Percentiles rank a stretch among this genome's conserved stretches.
Conservation (phyloP, 2,113 vertebrate genomes). For the Pantherophis guttatus region DNA sequence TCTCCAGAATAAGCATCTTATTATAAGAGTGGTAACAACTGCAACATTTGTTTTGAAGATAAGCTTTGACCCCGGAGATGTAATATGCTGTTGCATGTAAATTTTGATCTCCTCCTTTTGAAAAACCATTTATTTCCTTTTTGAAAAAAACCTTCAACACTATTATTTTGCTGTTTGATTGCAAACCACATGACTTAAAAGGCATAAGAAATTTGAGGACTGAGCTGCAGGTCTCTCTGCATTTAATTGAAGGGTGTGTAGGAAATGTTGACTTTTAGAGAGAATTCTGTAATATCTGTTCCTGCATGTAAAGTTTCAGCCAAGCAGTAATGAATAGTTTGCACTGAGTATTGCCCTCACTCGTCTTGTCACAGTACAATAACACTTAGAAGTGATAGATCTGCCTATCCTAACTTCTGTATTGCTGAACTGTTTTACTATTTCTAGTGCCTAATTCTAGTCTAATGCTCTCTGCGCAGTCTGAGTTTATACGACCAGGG, state of each 20-base stretch:
- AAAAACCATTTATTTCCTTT: not conserved
- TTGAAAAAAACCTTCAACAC: not conserved
- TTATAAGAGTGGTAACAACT: not conserved
- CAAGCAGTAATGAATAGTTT: not conserved
- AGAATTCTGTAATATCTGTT: slow-evolving; percentile 4
- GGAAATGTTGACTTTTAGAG: not conserved
- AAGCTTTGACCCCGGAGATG: not conserved
- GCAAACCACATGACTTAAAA: not conserved
- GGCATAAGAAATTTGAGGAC: not conserved
- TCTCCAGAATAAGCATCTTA: not conserved
- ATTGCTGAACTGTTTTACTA: not conserved
- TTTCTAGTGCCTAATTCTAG: not conserved
- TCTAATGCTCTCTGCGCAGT: not conserved
- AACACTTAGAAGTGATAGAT: not conserved
- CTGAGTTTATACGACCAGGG: not conserved
- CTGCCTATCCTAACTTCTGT: not conserved
- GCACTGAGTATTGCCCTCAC: not conserved
- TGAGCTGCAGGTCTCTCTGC: not conserved
- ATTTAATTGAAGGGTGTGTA: not conserved
- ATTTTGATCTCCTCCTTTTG: not conserved
- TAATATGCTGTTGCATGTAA: not conserved
- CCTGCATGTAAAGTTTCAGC: not conserved
- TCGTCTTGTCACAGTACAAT: not conserved
- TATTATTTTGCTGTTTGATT: not conserved
- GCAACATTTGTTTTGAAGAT: not conserved